Evolutionary conservation across 2,888 invertebrate species (phyloP).

Genomic region (Heliconius hortense): DNA sequence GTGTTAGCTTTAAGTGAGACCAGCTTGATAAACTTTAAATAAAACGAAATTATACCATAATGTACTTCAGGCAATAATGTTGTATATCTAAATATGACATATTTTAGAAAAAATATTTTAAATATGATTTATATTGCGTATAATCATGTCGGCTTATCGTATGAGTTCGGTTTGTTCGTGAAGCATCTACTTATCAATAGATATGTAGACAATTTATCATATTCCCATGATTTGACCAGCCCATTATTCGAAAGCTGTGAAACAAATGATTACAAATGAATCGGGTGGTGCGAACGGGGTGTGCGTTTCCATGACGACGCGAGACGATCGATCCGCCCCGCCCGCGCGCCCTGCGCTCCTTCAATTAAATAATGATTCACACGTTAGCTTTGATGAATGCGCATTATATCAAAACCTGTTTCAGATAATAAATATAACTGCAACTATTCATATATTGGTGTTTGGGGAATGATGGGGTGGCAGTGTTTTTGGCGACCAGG

Average conservation of each 20-base stretch:
- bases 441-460: constrained; percentile 24
- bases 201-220: constrained; percentile 66
- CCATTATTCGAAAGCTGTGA: constrained; percentile 75
- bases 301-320: constrained; percentile 68
- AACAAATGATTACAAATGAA: constrained; percentile 82
- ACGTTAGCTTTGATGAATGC: constrained; percentile 67
- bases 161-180: not conserved
- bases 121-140: not conserved
- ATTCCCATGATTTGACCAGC: constrained; percentile 70
- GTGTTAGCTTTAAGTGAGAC: constrained; percentile 44
- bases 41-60: not conserved
- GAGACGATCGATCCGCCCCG: constrained; percentile 75
- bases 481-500: not conserved
- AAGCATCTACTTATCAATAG: constrained; percentile 27
- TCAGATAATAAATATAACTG: constrained; percentile 45
- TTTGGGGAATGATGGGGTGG: constrained; percentile 10
- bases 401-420: constrained; percentile 52
- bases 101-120: not conserved
- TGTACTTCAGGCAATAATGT: not conserved
- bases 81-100: not conserved
- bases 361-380: constrained; percentile 80
- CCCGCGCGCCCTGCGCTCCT: constrained; percentile 57
- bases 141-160: not conserved
- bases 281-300: constrained; percentile 56
- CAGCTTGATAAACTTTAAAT: constrained; percentile 48